A percentile compares a stretch with the other conserved stretches of the same genome.
Conservation (phyloP, 1,140 invertebrate genomes). For the Drosophila lacertosa region DNA sequence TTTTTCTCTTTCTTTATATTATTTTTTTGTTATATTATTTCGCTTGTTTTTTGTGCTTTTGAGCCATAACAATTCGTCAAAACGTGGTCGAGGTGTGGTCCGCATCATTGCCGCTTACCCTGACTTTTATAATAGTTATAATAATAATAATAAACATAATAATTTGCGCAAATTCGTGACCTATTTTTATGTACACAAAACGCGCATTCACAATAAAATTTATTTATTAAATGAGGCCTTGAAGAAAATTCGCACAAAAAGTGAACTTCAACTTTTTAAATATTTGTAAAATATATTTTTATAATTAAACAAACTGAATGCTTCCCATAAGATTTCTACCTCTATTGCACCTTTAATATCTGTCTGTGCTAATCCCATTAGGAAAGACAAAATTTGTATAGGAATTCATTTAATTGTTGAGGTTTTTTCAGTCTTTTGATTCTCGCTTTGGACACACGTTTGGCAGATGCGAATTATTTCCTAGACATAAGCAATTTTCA, state of each 20-base stretch:
- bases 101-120: slow-evolving; percentile 16
- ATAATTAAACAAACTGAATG: too few species aligned
- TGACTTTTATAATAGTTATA: slow-evolving; percentile 37
- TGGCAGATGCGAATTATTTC: slow-evolving; percentile 70
- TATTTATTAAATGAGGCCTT: too few species aligned
- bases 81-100: slow-evolving; percentile 54
- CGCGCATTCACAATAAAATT: too few species aligned
- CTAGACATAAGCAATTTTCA: slow-evolving; percentile 71
- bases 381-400: slow-evolving; percentile 32
- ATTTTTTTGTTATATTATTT: not conserved
- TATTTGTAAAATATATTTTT: too few species aligned
- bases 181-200: too few species aligned
- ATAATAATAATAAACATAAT: slow-evolving; percentile 24
- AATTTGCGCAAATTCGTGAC: not conserved
- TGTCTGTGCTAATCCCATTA: slow-evolving; percentile 32
- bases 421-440: slow-evolving; percentile 10
- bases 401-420: slow-evolving; percentile 36
- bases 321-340: too few species aligned
- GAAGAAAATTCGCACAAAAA: too few species aligned
- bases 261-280: too few species aligned
- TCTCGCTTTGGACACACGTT: slow-evolving; percentile 17
- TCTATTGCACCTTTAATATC: slow-evolving; percentile 2
- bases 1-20: slow-evolving; percentile 4
- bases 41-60: slow-evolving; percentile 5
- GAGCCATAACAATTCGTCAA: slow-evolving; percentile 14